Evolutionary conservation across 1,140 invertebrate species (phyloP).

Genomic region (Gryon sp.): DNA sequence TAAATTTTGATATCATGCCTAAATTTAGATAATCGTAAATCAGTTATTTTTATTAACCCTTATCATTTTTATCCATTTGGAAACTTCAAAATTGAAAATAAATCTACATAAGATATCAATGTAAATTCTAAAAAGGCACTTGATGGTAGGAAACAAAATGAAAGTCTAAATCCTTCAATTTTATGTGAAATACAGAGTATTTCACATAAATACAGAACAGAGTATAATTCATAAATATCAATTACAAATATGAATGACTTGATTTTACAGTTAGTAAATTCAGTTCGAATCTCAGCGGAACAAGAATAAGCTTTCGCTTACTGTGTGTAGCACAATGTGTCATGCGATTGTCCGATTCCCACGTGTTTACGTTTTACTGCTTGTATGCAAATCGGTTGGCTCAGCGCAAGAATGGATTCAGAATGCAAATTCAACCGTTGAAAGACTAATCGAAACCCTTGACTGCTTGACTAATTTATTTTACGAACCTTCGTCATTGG

Average conservation of each 20-base stretch:
- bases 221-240: slow-evolving; percentile 41
- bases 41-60: no score
- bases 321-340: slow-evolving; percentile 34
- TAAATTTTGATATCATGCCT: no score
- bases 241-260: slow-evolving; percentile 20
- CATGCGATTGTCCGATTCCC: slow-evolving; percentile 56
- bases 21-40: no score
- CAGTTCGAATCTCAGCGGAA: slow-evolving; percentile 41
- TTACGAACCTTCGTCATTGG: slow-evolving; percentile 59
- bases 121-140: no score
- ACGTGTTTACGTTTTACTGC: slow-evolving; percentile 61
- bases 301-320: slow-evolving; percentile 48
- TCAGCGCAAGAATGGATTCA: slow-evolving; percentile 59
- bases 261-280: slow-evolving; percentile 50
- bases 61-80: no score
- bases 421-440: slow-evolving; percentile 63
- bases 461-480: slow-evolving; percentile 72
- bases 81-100: no score
- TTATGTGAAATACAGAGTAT: no score
- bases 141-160: no score
- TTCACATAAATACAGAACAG: neutral
- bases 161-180: no score
- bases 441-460: slow-evolving; percentile 70
- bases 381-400: slow-evolving; percentile 57
- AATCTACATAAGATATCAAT: no score